Percentiles rank a stretch among this genome's conserved stretches.
Evolutionary conservation across 2,113 vertebrate species (phyloP).

Genomic region (Muntiacus muntjak): DNA sequence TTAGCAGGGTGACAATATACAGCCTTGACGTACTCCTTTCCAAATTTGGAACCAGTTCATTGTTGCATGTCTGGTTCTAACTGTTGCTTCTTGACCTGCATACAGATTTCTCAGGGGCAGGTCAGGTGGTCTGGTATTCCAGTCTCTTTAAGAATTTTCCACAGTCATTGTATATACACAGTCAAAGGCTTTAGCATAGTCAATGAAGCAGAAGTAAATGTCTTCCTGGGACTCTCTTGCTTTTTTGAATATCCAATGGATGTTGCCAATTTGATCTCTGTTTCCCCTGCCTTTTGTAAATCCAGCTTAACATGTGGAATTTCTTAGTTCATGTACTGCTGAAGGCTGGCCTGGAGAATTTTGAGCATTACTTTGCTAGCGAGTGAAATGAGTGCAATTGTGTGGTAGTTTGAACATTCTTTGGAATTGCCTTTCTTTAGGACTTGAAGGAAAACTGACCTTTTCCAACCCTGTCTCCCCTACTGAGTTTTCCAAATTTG

Average conservation of each 20-base stretch:
- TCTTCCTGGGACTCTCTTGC: background rate
- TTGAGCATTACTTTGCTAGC: background rate
- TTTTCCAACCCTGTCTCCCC: background rate
- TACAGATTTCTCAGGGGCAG: background rate
- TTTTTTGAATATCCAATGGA: accelerated
- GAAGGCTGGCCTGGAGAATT: background rate
- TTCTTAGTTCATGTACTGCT: background rate
- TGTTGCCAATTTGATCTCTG: background rate
- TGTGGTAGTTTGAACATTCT: background rate
- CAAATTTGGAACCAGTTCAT: background rate
- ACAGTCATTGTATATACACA: background rate
- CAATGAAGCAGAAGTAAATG: background rate
- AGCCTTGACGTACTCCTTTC: background rate
- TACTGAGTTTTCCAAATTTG: background rate
- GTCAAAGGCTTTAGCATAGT: background rate
- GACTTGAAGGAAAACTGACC: background rate
- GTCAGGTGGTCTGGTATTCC: background rate
- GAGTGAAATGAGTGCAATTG: background rate
- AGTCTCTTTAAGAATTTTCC: background rate
- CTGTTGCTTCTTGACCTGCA: background rate
- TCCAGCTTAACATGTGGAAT: background rate
- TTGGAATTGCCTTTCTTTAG: background rate
- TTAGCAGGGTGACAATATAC: background rate
- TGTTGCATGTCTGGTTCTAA: background rate
- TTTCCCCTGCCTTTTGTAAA: background rate